Conservation (phyloP, 2,888 invertebrate species). For the Folsomia manolachei region DNA sequence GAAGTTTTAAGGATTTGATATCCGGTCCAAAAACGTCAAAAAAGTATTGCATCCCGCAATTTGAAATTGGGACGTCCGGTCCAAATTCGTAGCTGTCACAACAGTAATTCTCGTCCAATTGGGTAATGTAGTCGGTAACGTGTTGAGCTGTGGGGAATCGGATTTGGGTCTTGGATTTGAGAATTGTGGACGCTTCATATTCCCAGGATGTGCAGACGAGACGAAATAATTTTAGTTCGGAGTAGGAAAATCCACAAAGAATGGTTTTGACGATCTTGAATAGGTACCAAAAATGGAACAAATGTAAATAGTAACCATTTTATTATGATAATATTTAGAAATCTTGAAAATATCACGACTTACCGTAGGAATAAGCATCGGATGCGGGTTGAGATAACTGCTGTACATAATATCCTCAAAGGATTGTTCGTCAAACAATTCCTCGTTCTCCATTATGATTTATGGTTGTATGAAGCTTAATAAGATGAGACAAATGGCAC, state of each 20-base stretch:
- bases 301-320: neutral
- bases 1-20: constrained; percentile 36
- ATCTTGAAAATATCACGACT: neutral
- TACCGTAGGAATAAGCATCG: constrained; percentile 37
- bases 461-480: no score
- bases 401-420: constrained; percentile 6
- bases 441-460: neutral
- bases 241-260: constrained; percentile 29
- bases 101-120: constrained; percentile 26
- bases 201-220: constrained; percentile 36
- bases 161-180: constrained; percentile 31
- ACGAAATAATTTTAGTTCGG: constrained; percentile 31
- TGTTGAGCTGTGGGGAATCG: constrained; percentile 20
- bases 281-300: neutral
- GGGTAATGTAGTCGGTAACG: constrained; percentile 20
- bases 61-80: constrained; percentile 22
- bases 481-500: no score
- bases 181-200: constrained; percentile 31
- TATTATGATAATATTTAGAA: no score
- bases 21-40: constrained; percentile 24
- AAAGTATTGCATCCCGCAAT: constrained; percentile 19
- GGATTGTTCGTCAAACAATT: neutral
- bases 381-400: constrained; percentile 18
- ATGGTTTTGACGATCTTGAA: constrained; percentile 31
- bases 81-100: constrained; percentile 39